Evolutionary conservation across 2,113 vertebrate genomes (phyloP), one percentile per base, ranked within the genome.

Genomic region (Scytalopus superciliaris): DNA sequence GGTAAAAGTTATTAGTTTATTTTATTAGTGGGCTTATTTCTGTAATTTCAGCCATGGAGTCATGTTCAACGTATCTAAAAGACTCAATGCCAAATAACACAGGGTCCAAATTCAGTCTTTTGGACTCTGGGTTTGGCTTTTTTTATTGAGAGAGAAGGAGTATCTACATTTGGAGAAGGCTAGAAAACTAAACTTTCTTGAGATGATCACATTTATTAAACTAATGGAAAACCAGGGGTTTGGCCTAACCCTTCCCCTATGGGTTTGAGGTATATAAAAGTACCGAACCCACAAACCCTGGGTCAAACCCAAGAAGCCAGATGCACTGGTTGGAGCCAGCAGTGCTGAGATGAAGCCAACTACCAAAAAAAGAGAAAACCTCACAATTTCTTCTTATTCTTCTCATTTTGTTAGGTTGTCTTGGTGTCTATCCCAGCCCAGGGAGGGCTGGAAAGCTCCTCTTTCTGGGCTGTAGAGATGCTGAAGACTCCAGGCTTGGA

Each of bases 11-110:
- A 64, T 45, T 72, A 9, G 64, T 75, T 86, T 62, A 13, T 21
- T 94, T 95, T 95, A 96, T 89, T 87, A 87, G 81, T 0, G 1
- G 53, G 45, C 45, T 96, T 85, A 69, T 82, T 93, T 91, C 81
- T 87, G 49, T 76, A 64, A 89, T 87, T 91, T 84, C 93, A 94
- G 45, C 78, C 75, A 62, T 85, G 74, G 85, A 89, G 62, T 92
- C 84, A 94, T 67, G 57, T 27, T 78, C 77, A 63, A 27, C 4
- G 0, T 49, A 53, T 53, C 81, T 76, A 9, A 83, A 70, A 50
- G 49, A 82, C 47, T 17, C 70, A 17, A 5, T 45, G 93, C 91
- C 84, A 91, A 89, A n/a, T 50, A 64, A 82, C 0, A 1, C 0
- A 24, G n/a, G 19, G 27, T 56, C 62, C 64, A 75, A 85, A 79